phyloP scores from a whole-genome alignment of 2,888 invertebrate genomes.

The Stictocephala bisonia region DNA sequence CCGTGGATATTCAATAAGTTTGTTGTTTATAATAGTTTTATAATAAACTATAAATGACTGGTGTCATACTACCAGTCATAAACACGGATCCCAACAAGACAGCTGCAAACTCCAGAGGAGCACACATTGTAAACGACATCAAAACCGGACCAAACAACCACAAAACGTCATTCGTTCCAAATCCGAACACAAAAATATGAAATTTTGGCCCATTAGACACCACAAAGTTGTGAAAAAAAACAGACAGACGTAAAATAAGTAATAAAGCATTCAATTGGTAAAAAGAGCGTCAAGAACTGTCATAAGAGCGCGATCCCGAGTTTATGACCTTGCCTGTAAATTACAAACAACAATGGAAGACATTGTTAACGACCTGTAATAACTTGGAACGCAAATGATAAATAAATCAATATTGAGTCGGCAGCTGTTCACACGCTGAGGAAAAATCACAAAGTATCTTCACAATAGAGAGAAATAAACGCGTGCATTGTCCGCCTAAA shows the following conservation, averaged over 20 bases:
- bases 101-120: too few relatives aligned
- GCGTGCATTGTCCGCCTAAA: too few relatives aligned
- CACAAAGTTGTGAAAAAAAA: not conserved
- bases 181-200: too few relatives aligned
- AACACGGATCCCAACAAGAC: too few relatives aligned
- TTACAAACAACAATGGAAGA: conserved; percentile 1
- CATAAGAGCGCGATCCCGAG: not conserved
- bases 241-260: conserved; percentile 1
- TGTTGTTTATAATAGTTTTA: too few relatives aligned
- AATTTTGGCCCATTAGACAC: not conserved
- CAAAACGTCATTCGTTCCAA: not conserved
- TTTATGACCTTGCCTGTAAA: not conserved
- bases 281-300: not conserved
- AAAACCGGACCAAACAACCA: not conserved
- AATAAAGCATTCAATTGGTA: not conserved
- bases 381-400: not conserved
- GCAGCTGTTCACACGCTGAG: not conserved
- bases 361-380: not conserved
- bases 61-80: too few relatives aligned
- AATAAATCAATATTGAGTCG: not conserved
- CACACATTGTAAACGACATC: too few relatives aligned
- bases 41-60: too few relatives aligned
- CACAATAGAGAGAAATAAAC: too few relatives aligned
- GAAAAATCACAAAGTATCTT: not conserved
- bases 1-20: too few relatives aligned